Percentiles rank a stretch among this genome's conserved stretches.
Conservation (phyloP, 1,140 invertebrate species). For the Pseudachorutes palmiensis region DNA sequence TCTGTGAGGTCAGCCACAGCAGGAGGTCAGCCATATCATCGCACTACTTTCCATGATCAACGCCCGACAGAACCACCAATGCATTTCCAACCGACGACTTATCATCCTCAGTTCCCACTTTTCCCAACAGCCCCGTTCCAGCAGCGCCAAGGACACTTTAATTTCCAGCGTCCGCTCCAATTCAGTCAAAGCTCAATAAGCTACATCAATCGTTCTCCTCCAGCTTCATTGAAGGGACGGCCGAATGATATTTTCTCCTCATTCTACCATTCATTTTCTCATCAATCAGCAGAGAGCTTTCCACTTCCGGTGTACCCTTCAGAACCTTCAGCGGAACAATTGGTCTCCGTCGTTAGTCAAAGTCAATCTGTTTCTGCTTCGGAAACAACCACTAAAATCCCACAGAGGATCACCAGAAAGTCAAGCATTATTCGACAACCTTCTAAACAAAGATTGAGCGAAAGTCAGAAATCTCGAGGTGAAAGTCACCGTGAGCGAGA, state of each 20-base stretch:
- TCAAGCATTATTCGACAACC: too few relatives aligned
- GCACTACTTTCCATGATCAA: background rate
- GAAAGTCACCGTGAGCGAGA: background rate
- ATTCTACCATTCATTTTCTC: conserved; percentile 34
- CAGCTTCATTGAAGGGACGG: background rate
- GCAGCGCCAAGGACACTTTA: conserved; percentile 6
- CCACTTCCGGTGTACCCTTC: background rate
- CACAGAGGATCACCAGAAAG: background rate
- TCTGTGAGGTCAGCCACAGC: background rate
- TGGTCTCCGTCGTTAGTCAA: conserved; percentile 22
- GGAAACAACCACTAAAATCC: too few relatives aligned
- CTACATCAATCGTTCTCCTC: background rate
- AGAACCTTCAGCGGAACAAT: background rate
- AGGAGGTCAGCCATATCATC: background rate
- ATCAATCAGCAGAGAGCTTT: background rate
- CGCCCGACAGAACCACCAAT: background rate
- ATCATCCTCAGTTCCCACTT: conserved; percentile 16
- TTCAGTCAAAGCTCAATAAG: conserved; percentile 1
- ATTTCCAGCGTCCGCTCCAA: too few relatives aligned
- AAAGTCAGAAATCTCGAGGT: too few relatives aligned
- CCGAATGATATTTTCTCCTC: conserved; percentile 30
- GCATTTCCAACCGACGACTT: conserved; percentile 10
- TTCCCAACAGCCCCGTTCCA: conserved; percentile 9
- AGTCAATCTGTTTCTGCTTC: conserved; percentile 21
- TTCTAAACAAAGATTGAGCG: too few relatives aligned